These are phyloP conservation scores for Hedya salicella DNA, from an alignment of 2,888 invertebrate species.

Conservation along the genomic window DNA sequence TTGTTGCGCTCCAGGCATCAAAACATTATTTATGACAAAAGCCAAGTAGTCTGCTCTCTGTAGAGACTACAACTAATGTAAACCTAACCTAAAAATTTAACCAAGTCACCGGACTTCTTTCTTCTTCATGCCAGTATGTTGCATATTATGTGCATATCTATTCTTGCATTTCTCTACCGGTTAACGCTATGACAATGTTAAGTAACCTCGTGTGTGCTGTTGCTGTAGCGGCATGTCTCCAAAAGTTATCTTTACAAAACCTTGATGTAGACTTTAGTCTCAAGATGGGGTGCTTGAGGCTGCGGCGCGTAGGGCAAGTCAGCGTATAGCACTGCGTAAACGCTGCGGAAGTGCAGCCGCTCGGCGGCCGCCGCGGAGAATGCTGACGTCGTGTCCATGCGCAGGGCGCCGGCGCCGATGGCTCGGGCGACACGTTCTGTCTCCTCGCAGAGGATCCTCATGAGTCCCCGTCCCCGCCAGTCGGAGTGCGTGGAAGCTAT, in stretches of 20 bases:
- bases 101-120: conserved; percentile 6
- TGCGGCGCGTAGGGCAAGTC: conserved; percentile 87
- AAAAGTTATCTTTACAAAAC: conserved; percentile 62
- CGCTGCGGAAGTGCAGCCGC: conserved; percentile 88
- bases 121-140: too few relatives aligned
- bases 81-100: background rate
- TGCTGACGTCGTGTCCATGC: conserved; percentile 90
- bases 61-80: conserved; percentile 1
- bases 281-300: conserved; percentile 84
- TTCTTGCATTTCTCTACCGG: background rate
- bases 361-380: conserved; percentile 91
- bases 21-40: background rate
- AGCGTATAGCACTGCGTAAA: conserved; percentile 87
- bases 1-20: background rate
- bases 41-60: background rate
- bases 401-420: conserved; percentile 85
- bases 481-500: conserved; percentile 88
- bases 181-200: background rate
- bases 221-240: background rate
- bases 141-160: conserved; percentile 10
- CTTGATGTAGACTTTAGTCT: conserved; percentile 86
- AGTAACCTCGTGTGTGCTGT: conserved; percentile 2
- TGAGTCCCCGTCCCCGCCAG: conserved; percentile 89
- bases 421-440: conserved; percentile 84
- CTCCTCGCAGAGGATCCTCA: conserved; percentile 86